Conservation (phyloP, 2,888 invertebrate species). For the Kuschelorhynchus macadamiae region DNA sequence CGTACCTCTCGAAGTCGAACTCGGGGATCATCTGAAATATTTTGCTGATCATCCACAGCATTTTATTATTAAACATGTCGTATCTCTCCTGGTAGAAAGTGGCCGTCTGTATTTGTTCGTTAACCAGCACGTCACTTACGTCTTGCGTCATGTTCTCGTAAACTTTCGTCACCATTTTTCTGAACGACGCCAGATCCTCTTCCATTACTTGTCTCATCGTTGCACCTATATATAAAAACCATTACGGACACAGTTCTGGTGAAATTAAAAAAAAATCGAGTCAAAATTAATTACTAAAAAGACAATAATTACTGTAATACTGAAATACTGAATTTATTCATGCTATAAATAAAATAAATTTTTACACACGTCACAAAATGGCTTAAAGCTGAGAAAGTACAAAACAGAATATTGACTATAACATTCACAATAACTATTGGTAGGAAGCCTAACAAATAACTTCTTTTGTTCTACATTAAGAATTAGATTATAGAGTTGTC, state of each 20-base stretch:
- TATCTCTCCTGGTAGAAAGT: constrained; percentile 61
- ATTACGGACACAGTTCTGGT: no score
- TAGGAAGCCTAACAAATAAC: no score
- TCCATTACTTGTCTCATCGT: constrained; percentile 60
- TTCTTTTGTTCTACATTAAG: no score
- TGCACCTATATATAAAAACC: constrained; percentile 56
- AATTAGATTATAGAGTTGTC: no score
- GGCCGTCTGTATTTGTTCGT: constrained; percentile 65
- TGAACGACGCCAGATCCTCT: constrained; percentile 63
- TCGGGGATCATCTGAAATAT: constrained; percentile 62
- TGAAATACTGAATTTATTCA: no score
- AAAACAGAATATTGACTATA: no score
- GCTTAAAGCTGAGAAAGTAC: no score
- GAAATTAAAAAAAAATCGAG: constrained; percentile 2
- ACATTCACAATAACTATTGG: no score
- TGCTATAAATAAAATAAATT: no score
- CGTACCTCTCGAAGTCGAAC: constrained; percentile 65
- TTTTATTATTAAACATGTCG: constrained; percentile 59
- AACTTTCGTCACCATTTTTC: constrained; percentile 62
- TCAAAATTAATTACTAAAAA: not conserved
- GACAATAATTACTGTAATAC: no score
- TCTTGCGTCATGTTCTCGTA: constrained; percentile 68
- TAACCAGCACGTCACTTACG: constrained; percentile 65
- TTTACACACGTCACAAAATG: no score
- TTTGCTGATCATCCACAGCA: constrained; percentile 64